Base-by-base conservation (phyloP, 2,888 invertebrate species). In the Mythimna lalbum region DNA sequence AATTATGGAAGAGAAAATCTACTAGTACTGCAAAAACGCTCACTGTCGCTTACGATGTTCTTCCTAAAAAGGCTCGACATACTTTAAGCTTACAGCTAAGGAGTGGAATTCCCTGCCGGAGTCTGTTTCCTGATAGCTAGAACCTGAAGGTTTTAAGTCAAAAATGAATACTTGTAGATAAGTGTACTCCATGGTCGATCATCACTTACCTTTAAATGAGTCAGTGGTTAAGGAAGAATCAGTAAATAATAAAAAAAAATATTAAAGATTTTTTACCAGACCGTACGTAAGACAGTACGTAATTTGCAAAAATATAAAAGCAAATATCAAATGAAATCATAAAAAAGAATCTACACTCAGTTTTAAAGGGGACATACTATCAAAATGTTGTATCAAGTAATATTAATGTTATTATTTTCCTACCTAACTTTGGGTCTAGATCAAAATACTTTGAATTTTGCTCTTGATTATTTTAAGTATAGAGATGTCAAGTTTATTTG, bases 381-480 rank as follows among this genome's bases (percentile, higher is more conserved):
- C 39, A 71, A 63, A 55, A 84, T 85, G 86, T 79, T 65, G 76
- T 56, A 4, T 43, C 60, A 19, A 60, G 17, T 69, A 4, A 19
- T 83, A 39, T 70, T 87, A 23, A 21, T 68, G 0, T 39, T 81
- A 9, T 27, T 84, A 19, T 50, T 84, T 4, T 59, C 84, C 1
- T 62, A 33, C 4, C n/a, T 71, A 0, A 71, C 66, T 69, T 67
- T 74, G 4, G 78, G 86, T 14, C 61, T 89, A 4, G 59, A 79
- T 9, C 56, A 70, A 19, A 69, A 73, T 7, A 69, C 61, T 10
- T 52, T 87, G 0, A 63, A 83, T 0, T 86, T 91, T 49, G 73
- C 85, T 14, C 27, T 89, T 6, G 86, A 89, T 50, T 92, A 91
- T 61, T 91, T 93, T 57, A 82, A 79, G 43, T 78, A 82, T 7